Evolutionary conservation across 2,888 invertebrate genomes (phyloP).

Genomic region (Petrolisthes cinctipes): DNA sequence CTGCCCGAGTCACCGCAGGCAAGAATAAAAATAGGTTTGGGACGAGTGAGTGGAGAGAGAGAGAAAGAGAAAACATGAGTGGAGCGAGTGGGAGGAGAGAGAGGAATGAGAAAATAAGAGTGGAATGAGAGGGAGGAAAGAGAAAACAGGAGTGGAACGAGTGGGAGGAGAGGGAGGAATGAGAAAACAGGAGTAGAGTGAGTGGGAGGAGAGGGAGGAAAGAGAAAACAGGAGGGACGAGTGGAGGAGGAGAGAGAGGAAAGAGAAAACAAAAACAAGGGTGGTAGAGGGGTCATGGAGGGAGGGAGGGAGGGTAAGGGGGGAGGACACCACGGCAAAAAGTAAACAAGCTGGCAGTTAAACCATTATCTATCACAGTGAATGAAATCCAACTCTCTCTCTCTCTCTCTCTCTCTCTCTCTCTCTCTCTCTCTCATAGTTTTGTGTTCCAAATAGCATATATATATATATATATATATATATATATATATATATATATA

Average conservation of each 20-base stretch:
- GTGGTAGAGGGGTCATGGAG: not conserved
- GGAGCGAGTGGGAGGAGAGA: not conserved
- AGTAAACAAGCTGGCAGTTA: constrained; percentile 27
- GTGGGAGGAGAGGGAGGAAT: not conserved
- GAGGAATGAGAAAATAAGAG: not conserved
- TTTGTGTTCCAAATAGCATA: no score
- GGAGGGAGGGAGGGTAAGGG: not conserved
- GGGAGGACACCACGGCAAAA: not conserved
- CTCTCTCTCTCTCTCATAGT: not conserved
- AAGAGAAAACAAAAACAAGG: not conserved
- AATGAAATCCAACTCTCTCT: constrained; percentile 34
- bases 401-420: not conserved
- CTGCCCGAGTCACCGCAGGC: no score
- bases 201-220: not conserved
- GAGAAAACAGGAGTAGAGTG: not conserved
- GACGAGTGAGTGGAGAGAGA: no score
- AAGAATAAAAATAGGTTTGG: no score
- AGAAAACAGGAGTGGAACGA: not conserved
- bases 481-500: no score
- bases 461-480: no score
- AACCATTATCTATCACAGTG: constrained; percentile 36
- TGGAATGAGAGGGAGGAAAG: not conserved
- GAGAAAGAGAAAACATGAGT: no score
- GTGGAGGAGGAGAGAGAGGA: not conserved
- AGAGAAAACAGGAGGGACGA: not conserved